These are phyloP conservation scores for Cydia splendana DNA, from an alignment of 1,140 invertebrate genomes.

Conservation along the genomic window DNA sequence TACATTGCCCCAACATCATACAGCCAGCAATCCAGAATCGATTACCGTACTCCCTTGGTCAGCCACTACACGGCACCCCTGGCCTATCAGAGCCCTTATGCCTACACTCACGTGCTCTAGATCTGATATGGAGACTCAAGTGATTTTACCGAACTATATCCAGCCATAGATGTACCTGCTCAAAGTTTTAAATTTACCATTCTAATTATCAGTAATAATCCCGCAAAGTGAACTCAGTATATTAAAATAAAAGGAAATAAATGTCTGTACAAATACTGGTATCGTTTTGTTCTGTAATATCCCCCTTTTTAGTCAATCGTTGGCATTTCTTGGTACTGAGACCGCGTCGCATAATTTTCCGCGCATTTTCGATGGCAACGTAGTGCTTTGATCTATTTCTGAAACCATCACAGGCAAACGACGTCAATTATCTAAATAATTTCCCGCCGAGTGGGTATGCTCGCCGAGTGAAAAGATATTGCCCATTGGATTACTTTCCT, in stretches of 20 bases:
- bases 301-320: not conserved
- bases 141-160: not conserved
- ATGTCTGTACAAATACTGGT: not conserved
- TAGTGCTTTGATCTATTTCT: slow-evolving; percentile 26
- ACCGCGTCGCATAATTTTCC: not conserved
- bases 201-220: not conserved
- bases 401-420: slow-evolving; percentile 19
- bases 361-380: not conserved
- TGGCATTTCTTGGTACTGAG: not conserved
- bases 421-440: slow-evolving; percentile 16
- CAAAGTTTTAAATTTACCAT: not conserved
- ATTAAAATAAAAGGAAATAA: not conserved
- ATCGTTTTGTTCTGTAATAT: not conserved
- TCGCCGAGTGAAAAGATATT: not conserved
- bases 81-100: slow-evolving; percentile 50
- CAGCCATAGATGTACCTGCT: not conserved
- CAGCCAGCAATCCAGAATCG: slow-evolving; percentile 56
- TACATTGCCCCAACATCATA: slow-evolving; percentile 41
- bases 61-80: slow-evolving; percentile 50
- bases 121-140: not conserved
- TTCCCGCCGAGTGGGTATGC: not conserved
- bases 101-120: slow-evolving; percentile 42
- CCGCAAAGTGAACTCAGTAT: not conserved
- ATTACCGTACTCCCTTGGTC: slow-evolving; percentile 47
- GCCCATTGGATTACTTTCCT: too few relatives aligned